Evolutionary conservation across 2,888 invertebrate genomes (phyloP).

Genomic region (Drosophila niveifrons): DNA sequence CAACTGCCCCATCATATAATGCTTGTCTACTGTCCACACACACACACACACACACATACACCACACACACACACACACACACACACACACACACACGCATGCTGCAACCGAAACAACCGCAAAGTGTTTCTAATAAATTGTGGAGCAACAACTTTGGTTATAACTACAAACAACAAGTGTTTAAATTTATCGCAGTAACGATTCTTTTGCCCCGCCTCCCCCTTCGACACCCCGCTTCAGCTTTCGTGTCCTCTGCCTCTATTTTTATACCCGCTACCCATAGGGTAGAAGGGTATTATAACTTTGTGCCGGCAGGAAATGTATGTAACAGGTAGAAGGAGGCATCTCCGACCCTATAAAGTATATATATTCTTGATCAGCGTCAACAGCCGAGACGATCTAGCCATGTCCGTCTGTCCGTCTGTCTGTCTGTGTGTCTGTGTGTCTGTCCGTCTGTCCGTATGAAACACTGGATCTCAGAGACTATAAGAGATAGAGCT

Average conservation of each 20-base stretch:
- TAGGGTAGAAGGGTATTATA: no score
- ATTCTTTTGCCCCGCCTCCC: slow-evolving; percentile 41
- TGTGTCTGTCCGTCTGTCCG: no score
- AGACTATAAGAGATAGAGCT: no score
- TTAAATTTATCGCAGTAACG: slow-evolving; percentile 75
- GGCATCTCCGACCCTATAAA: no score
- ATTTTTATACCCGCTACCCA: no score
- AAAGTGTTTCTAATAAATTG: slow-evolving; percentile 81
- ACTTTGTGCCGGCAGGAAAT: no score
- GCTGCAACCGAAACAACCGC: slow-evolving; percentile 72
- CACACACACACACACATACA: background rate
- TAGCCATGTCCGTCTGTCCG: no score
- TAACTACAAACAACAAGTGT: slow-evolving; percentile 80
- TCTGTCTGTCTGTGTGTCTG: no score
- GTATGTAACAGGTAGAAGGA: no score
- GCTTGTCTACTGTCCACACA: background rate
- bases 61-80: background rate
- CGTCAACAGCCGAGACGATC: no score
- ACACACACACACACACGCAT: slow-evolving; percentile 54
- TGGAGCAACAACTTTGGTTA: slow-evolving; percentile 62
- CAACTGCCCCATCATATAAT: background rate
- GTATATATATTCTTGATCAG: no score
- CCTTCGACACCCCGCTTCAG: background rate
- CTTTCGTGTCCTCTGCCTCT: slow-evolving; percentile 6
- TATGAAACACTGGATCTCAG: no score